Conservation (phyloP, 2,797 vertebrate species). For the Pseudocheirus occidentalis region DNA sequence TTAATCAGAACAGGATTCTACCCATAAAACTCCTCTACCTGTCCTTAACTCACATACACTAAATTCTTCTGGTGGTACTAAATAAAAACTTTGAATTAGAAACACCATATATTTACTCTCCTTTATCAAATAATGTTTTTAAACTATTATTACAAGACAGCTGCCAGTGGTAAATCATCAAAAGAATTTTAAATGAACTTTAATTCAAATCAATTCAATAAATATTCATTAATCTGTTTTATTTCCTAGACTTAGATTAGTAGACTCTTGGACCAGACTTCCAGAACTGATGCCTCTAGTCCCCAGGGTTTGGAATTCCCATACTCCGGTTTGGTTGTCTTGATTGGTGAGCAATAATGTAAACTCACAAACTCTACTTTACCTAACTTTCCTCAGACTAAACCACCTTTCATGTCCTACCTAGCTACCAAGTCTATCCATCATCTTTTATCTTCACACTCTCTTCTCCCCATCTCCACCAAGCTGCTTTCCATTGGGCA, state of each 20-base stretch:
- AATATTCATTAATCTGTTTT: not conserved
- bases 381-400: not conserved
- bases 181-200: not conserved
- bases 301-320: not conserved
- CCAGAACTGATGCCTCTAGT: not conserved
- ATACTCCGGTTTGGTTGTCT: not conserved
- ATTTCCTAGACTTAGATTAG: not conserved
- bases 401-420: not conserved
- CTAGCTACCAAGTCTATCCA: not conserved
- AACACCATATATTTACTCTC: not conserved
- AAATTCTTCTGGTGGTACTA: not conserved
- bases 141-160: not conserved
- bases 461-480: not conserved
- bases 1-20: not conserved
- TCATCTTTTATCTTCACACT: not conserved
- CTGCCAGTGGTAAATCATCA: not conserved
- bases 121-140: not conserved
- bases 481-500: not conserved
- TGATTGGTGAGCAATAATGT: not conserved
- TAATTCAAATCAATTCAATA: not conserved
- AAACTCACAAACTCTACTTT: not conserved
- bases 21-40: not conserved
- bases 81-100: not conserved
- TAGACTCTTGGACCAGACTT: not conserved
- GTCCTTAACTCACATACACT: not conserved